Base-by-base conservation (phyloP, 2,113 vertebrate genomes). In the Embiotoca jacksoni region DNA sequence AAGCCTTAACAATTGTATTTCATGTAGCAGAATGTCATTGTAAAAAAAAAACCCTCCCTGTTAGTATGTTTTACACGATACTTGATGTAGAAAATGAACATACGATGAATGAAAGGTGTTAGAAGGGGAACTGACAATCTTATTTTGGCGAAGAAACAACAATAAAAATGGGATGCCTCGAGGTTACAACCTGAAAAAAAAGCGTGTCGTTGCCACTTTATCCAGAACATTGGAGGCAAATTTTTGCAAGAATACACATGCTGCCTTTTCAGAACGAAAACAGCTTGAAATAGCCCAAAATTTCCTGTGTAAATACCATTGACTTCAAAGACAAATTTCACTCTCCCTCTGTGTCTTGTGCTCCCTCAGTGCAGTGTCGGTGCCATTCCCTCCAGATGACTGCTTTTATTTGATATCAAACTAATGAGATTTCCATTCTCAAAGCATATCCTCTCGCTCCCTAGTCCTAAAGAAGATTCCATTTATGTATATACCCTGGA, bases 361-460 rank as follows among this genome's bases (percentile, higher is more conserved):
- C 80, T 89, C 84, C 78, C 85, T 82, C 76, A 16, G 79, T 68
- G 79, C 78, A 50, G 72, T 88, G 79, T 83, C 46, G 44, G 57
- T 86, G 85, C 83, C 82, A 84, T 89, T 91, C 91, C 90, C 91
- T 93, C 84, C 88, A 90, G 90, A 93, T 87, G 81, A 89, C 85
- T 84, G 88, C 89, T 89, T 91, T 93, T 91, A 94, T 92, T 94
- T 92, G 84, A 94, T 92, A 92, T 92, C 88, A 90, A 84, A 91
- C 91, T 93, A 94, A 94, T 94, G 90, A 92, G 91, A 94, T 93
- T 94, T 93, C 85, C 88, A 80, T 91, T 90, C 86, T 92, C 85
- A 87, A 78, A 83, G 87, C 90, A 87, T 72, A 87, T 88, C 82
- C 82, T 75, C 70, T 77, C 80, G 46, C 85, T 87, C 60, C 67